Base-by-base conservation (phyloP, 2,888 invertebrate genomes). In the Megaustenia siamemsis region DNA sequence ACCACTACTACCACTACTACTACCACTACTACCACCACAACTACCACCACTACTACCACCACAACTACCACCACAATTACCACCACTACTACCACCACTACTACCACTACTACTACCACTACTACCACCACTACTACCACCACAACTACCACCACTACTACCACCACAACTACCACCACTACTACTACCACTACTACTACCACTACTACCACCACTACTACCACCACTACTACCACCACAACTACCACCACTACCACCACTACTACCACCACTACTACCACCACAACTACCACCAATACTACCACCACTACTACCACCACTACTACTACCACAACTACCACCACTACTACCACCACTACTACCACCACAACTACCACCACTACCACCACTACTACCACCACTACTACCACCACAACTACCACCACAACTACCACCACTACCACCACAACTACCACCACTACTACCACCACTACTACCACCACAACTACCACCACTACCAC, bases 401-500 rank as follows among this genome's bases (percentile, higher is more conserved):
- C 1, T 56, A 56, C 24, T 56, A n/a, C 56, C 24, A n/a, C 56
- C 24, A 4, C 56, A 24, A 1, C 56, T 56, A 45, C 45, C 12
- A 45, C 45, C 12, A 45, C 56, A 18, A 56, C 56, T 56, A 21
- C 18, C 24, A 21, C 56, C 35, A 49, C 45, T 77, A 49, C 53
- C 56, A 77, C 15, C 56, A 77, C 77, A 40, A 77, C 77, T 77
- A 77, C 77, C 56, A 77, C 77, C 56, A 77, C 77, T 77, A 77
- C 77, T 77, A 53, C 77, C 56, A 77, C 77, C 56, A 77, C 77
- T 77, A 76, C 76, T 76, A 76, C 76, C 45, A 76, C 73, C 40
- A 73, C 73, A 38, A 73, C 73, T 73, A 73, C 73, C 40, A 73
- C 76, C 45, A 76, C 76, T 76, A 76, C 76, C 45, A 76, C 76